These are phyloP conservation scores for Danionella cerebrum DNA, from an alignment of 2,113 vertebrate genomes.

Conservation along the genomic window DNA sequence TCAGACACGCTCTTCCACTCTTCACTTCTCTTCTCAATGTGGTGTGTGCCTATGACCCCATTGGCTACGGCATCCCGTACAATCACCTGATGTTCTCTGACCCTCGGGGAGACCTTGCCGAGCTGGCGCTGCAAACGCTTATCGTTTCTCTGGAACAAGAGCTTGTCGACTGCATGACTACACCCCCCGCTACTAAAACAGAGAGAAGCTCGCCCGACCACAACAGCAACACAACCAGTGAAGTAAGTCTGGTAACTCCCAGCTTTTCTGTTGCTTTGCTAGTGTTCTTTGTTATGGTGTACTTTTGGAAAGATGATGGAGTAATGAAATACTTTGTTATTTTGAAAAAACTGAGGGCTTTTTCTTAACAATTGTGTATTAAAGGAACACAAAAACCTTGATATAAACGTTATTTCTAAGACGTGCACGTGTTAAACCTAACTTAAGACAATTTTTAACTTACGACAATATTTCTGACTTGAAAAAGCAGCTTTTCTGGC, in stretches of 20 bases:
- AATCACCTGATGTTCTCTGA: constrained; percentile 96
- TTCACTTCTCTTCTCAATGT: constrained; percentile 95
- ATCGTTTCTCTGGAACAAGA: constrained; percentile 93
- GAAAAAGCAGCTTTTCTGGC: too few relatives aligned
- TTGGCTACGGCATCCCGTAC: constrained; percentile 96
- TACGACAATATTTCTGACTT: too few relatives aligned
- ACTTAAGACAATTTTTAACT: too few relatives aligned
- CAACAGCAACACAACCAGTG: not conserved
- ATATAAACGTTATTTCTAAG: too few relatives aligned
- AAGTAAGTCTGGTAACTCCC: not conserved
- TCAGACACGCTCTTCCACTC: constrained; percentile 87
- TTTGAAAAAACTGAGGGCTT: too few relatives aligned
- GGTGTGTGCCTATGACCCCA: constrained; percentile 91
- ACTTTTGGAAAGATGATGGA: too few relatives aligned
- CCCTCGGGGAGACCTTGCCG: constrained; percentile 90
- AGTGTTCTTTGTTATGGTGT: too few relatives aligned
- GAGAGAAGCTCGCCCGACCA: not conserved
- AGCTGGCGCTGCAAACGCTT: constrained; percentile 90
- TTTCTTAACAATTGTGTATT: too few relatives aligned
- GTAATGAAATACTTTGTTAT: too few relatives aligned
- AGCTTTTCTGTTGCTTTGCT: not conserved
- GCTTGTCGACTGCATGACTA: constrained; percentile 64
- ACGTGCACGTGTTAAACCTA: too few relatives aligned
- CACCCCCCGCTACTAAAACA: constrained; percentile 53
- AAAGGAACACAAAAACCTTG: too few relatives aligned